Evolutionary conservation across 2,888 invertebrate genomes (phyloP).

Genomic region (Unio pictorum): DNA sequence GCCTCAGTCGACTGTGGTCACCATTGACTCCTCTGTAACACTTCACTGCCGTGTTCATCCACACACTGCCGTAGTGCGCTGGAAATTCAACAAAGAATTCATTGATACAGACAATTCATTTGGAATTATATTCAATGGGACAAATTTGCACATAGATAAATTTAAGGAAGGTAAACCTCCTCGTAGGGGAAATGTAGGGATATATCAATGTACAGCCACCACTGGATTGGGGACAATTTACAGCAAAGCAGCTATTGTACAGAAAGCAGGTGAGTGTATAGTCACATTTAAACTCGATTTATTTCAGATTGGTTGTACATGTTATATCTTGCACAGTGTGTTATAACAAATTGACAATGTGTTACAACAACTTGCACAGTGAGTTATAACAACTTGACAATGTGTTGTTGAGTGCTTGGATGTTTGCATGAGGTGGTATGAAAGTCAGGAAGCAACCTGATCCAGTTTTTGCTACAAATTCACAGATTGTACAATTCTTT

Average conservation of each 20-base stretch:
- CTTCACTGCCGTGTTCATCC: constrained; percentile 40
- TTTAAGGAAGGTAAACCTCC: constrained; percentile 21
- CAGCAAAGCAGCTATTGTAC: constrained; percentile 37
- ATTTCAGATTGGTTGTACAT: too few relatives aligned
- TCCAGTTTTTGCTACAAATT: too few relatives aligned
- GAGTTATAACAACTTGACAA: too few relatives aligned
- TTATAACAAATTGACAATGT: too few relatives aligned
- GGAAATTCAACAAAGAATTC: constrained; percentile 41
- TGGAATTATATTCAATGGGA: constrained; percentile 37
- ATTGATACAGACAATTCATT: constrained; percentile 31
- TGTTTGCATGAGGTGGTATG: too few relatives aligned
- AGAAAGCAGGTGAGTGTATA: constrained; percentile 42
- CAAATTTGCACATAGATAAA: constrained; percentile 31
- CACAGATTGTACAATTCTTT: too few relatives aligned
- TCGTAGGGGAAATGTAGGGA: constrained; percentile 27
- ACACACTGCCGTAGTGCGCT: constrained; percentile 34
- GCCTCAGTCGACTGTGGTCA: constrained; percentile 39
- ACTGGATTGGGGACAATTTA: constrained; percentile 32
- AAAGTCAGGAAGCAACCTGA: too few relatives aligned
- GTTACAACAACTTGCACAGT: too few relatives aligned
- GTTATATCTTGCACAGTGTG: too few relatives aligned
- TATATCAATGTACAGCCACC: constrained; percentile 43
- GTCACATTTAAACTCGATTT: too few relatives aligned
- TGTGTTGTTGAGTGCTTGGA: too few relatives aligned
- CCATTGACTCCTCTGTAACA: constrained; percentile 36